Base-by-base conservation (phyloP, 2,797 vertebrate species). In the Phalloptychus januarius region DNA sequence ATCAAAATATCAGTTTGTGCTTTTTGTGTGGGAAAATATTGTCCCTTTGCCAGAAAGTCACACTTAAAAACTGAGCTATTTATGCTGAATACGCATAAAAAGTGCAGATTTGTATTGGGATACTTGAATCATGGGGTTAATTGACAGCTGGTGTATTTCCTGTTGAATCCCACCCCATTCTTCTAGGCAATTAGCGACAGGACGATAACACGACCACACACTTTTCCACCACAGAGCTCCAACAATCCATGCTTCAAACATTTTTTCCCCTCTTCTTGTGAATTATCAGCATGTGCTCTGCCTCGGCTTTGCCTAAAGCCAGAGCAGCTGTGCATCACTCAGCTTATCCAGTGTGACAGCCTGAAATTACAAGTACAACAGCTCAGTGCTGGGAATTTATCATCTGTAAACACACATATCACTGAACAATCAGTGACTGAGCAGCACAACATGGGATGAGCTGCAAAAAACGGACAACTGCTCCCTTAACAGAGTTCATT, bases 121-220 rank as follows among this genome's bases (percentile, higher is more conserved):
- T 1, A 16, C 76, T 72, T 58, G 78, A 40, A 84, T 79, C 76
- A 76, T 76, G 82, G 82, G 78, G 73, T 84, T 84, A 82, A 88
- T 79, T 85, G 86, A 88, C 81, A 88, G 83, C 89, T 89, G 93
- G 89, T 96, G 90, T 80, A 81, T 94, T 95, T 94, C 91, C 94
- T 93, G 96, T 95, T 92, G 93, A 96, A 96, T 96, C 95, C 94
- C 92, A 13, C 7, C 1, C 90, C 79, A 90, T 89, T 94, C 94
- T 95, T 93, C 90, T 87, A 86, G 81, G 77, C 90, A 92, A 89
- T 94, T 94, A 92, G 94, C 90, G 54, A 94, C 92, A 83, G 80
- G 86, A 91, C 89, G 81, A 95, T 94, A 96, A 96, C 91, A 91
- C 91, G 94, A 96, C 92, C 95, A 28, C 95, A 95, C 95, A 95